A percentile compares a stretch with the other conserved stretches of the same genome.
These are phyloP conservation scores for Osmoderma eremita DNA, from an alignment of 2,888 invertebrate genomes.

Conservation along the genomic window DNA sequence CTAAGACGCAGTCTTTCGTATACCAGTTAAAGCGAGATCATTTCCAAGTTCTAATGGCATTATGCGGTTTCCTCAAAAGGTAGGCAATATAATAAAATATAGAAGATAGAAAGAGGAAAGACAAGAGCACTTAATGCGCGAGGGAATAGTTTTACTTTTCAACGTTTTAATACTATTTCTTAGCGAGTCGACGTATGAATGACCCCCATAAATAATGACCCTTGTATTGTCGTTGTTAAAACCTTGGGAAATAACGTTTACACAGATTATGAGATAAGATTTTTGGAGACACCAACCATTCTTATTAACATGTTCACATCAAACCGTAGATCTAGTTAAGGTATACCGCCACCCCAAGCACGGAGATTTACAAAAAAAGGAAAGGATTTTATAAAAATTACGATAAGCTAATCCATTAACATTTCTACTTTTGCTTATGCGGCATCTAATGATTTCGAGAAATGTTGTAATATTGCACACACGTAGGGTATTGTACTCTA, in stretches of 20 bases:
- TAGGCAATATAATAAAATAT: conserved; percentile 11
- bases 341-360: conserved; percentile 35
- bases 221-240: conserved; percentile 56
- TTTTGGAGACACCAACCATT: conserved; percentile 55
- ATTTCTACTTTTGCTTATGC: too few relatives aligned
- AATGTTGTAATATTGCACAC: too few relatives aligned
- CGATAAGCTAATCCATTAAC: too few relatives aligned
- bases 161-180: conserved; percentile 50
- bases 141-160: conserved; percentile 51
- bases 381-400: too few relatives aligned
- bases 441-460: too few relatives aligned
- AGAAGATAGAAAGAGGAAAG: conserved; percentile 24
- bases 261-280: conserved; percentile 58
- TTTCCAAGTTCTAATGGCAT: neutral
- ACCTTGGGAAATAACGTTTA: conserved; percentile 60
- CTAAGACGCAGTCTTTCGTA: too few relatives aligned
- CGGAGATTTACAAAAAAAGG: neutral
- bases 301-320: conserved; percentile 59
- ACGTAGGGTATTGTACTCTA: too few relatives aligned
- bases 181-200: conserved; percentile 51
- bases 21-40: too few relatives aligned
- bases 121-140: conserved; percentile 51
- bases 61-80: conserved; percentile 28
- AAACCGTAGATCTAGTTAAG: conserved; percentile 44
- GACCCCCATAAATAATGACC: conserved; percentile 60